Base-by-base conservation (phyloP, 2,113 vertebrate species). In the Oreochromis aureus region DNA sequence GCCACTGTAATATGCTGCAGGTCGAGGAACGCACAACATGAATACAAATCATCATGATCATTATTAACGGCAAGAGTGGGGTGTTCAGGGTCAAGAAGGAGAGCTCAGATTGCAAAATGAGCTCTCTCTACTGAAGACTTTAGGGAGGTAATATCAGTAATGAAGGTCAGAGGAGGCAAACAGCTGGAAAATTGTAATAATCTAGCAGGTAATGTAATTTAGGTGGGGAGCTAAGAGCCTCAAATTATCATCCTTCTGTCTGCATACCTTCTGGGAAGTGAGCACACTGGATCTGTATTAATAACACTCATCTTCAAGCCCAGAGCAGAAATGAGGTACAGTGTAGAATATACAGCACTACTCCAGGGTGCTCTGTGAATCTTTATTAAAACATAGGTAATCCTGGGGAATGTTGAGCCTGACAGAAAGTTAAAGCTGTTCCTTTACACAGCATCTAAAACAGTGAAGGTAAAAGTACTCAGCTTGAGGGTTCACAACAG, bases 151-250 rank as follows among this genome's bases (percentile, higher is more conserved):
- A 39, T 71, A 85, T 94, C 89, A 53, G 89, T 89, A 86, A 93
- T 91, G 93, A 93, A 95, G 93, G 93, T 93, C 92, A 89, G 84
- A 56, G 81, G 86, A 95, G 90, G 91, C 85, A 89, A 95, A 94
- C 87, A 90, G 92, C 84, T 91, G 91, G 89, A 93, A 94, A 95
- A 94, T 93, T 86, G 89, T 88, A 90, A 92, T 94, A 95, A 95
- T 95, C 55, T 89, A 92, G 93, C 90, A 94, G 89, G 91, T 94
- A 93, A 94, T 95, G 88, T 94, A 83, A 93, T 95, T 94, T 91
- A 89, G 85, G 84, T 76, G 91, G 90, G 81, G 89, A 86, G 91
- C 90, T 85, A 13, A 89, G 83, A 86, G 89, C 82, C 71, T 87
- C 81, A 87, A 90, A 95, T 95, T 34, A 92, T 73, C 88, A 80